These are phyloP conservation scores for Epistrophe grossulariae DNA, from an alignment of 2,888 invertebrate genomes.

Conservation along the genomic window DNA sequence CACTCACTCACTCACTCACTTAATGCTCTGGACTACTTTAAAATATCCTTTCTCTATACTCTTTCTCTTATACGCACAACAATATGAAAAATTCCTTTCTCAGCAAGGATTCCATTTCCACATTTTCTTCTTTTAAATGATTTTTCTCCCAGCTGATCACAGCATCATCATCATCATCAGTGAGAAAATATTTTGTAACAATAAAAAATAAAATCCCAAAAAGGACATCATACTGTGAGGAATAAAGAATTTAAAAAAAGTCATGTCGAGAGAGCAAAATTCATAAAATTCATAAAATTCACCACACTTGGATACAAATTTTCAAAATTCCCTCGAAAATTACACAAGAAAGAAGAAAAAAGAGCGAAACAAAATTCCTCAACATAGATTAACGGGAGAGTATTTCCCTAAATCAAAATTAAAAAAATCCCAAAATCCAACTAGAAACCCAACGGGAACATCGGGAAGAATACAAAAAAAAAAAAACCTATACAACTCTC, in stretches of 20 bases:
- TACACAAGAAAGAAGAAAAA: slow-evolving; percentile 3
- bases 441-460: slow-evolving; percentile 1
- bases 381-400: slow-evolving; percentile 8
- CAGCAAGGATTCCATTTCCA: slow-evolving; percentile 59
- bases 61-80: slow-evolving; percentile 53
- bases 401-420: background rate
- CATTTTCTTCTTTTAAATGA: slow-evolving; percentile 22
- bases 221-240: slow-evolving; percentile 60
- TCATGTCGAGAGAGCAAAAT: slow-evolving; percentile 40
- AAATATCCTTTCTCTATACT: slow-evolving; percentile 40
- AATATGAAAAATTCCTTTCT: slow-evolving; percentile 30
- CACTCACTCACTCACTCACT: slow-evolving; percentile 33
- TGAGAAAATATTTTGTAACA: slow-evolving; percentile 31
- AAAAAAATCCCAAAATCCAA: slow-evolving; percentile 15
- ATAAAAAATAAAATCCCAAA: slow-evolving; percentile 27
- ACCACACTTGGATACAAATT: slow-evolving; percentile 45
- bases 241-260: slow-evolving; percentile 35
- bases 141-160: slow-evolving; percentile 67
- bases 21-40: slow-evolving; percentile 26
- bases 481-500: slow-evolving; percentile 26
- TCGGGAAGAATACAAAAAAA: background rate
- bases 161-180: slow-evolving; percentile 16
- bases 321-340: slow-evolving; percentile 33
- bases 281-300: slow-evolving; percentile 34
- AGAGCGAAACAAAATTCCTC: slow-evolving; percentile 30